These are phyloP conservation scores for Ctenochaetus hawaiiensis DNA, from an alignment of 2,797 vertebrate species.

Conservation along the genomic window DNA sequence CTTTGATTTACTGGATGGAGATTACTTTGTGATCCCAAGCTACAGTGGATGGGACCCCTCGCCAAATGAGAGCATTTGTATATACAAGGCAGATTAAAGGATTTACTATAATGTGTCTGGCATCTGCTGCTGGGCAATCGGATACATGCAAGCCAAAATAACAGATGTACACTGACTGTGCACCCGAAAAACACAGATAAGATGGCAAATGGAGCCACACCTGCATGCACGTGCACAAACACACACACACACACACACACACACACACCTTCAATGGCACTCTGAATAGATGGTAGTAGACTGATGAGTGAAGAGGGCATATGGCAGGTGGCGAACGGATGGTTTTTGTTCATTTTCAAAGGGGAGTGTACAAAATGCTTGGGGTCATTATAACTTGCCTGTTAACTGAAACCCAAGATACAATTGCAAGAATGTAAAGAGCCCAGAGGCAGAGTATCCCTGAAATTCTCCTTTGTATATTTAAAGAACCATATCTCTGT, in stretches of 20 bases:
- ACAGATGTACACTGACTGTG: slow-evolving; percentile 68
- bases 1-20: slow-evolving; percentile 49
- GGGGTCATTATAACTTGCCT: slow-evolving; percentile 52
- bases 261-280: slow-evolving; percentile 33
- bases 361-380: slow-evolving; percentile 50
- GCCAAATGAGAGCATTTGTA: slow-evolving; percentile 74
- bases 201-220: slow-evolving; percentile 44
- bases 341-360: slow-evolving; percentile 69
- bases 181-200: slow-evolving; percentile 49
- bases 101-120: slow-evolving; percentile 79
- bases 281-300: slow-evolving; percentile 60
- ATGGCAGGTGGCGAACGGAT: slow-evolving; percentile 69
- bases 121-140: slow-evolving; percentile 77
- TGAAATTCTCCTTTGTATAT: slow-evolving; percentile 38
- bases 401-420: slow-evolving; percentile 73
- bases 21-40: slow-evolving; percentile 62
- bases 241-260: slow-evolving; percentile 34
- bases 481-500: slow-evolving; percentile 21
- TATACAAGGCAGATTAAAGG: slow-evolving; percentile 81
- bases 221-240: slow-evolving; percentile 17
- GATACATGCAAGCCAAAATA: slow-evolving; percentile 70
- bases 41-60: slow-evolving; percentile 44
- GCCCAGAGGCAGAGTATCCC: slow-evolving; percentile 55
- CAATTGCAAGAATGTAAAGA: slow-evolving; percentile 63
- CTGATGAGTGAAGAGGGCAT: slow-evolving; percentile 55